A percentile compares a stretch with the other conserved stretches of the same genome.
Conservation (phyloP, 2,888 invertebrate species). For the Acanthopleura granulata region DNA sequence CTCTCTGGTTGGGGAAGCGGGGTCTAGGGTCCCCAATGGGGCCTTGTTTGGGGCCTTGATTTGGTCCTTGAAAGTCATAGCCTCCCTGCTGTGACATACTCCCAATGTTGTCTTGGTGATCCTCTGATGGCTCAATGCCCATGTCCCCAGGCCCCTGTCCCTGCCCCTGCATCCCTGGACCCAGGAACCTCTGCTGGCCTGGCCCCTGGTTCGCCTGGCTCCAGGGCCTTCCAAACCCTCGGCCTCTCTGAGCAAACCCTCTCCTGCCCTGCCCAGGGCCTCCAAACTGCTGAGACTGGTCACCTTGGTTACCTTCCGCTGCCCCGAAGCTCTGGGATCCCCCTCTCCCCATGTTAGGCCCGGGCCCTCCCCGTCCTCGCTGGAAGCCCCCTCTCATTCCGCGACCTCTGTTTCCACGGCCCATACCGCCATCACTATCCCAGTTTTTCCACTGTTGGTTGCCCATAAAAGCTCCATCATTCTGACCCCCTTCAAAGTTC, state of each 20-base stretch:
- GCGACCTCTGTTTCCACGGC: conserved; percentile 1
- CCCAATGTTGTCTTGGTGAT: not conserved
- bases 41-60: not conserved
- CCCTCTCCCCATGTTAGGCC: not conserved
- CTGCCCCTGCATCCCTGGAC: not conserved
- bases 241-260: not conserved
- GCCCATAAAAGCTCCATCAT: not conserved
- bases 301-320: no score
- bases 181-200: not conserved
- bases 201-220: not conserved
- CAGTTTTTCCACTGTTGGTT: not conserved
- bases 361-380: not conserved
- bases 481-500: not conserved
- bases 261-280: not conserved
- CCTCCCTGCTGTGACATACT: not conserved
- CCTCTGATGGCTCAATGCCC: not conserved
- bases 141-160: not conserved
- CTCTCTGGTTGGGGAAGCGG: not conserved
- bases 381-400: not conserved
- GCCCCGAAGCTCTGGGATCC: not conserved
- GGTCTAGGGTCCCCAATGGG: not conserved
- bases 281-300: not conserved
- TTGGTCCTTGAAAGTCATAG: not conserved
- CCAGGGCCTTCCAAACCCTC: not conserved
- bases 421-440: not conserved